A percentile compares a stretch with the other conserved stretches of the same genome.
Evolutionary conservation across 2,113 vertebrate species (phyloP).

Genomic region (Colinus virginianus): DNA sequence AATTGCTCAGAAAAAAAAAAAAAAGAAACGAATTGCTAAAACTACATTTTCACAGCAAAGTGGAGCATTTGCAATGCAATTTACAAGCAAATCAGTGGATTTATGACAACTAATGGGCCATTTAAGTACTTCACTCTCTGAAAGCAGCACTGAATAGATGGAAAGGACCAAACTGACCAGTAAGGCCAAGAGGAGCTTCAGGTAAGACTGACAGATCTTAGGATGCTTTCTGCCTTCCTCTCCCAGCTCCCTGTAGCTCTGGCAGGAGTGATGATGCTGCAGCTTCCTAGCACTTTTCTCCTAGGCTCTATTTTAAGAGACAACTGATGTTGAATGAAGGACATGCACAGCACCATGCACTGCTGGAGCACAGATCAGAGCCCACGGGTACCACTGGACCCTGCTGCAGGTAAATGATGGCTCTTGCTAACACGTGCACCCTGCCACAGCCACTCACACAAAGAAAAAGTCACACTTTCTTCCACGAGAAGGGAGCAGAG

Average conservation of each 20-base stretch:
- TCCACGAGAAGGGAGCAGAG: background rate
- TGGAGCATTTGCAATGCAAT: background rate
- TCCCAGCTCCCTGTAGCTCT: background rate
- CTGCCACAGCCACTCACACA: background rate
- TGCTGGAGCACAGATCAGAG: background rate
- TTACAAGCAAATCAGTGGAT: background rate
- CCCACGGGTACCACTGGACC: background rate
- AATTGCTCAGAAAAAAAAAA: background rate
- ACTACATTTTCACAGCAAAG: background rate
- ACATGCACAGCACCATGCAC: background rate
- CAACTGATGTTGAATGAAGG: background rate
- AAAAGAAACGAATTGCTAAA: background rate
- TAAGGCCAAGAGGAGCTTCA: background rate
- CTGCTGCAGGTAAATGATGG: background rate
- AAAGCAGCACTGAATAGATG: background rate
- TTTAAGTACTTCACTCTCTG: background rate
- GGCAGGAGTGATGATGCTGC: rapidly evolving
- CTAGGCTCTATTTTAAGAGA: background rate
- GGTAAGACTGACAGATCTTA: background rate
- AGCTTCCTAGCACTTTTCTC: background rate
- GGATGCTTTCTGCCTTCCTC: background rate
- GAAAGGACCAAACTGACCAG: background rate
- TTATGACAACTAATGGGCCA: background rate
- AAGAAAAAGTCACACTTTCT: background rate
- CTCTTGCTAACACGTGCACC: background rate